Conservation (phyloP, 2,113 vertebrate genomes). For the Dromiciops gliroides region DNA sequence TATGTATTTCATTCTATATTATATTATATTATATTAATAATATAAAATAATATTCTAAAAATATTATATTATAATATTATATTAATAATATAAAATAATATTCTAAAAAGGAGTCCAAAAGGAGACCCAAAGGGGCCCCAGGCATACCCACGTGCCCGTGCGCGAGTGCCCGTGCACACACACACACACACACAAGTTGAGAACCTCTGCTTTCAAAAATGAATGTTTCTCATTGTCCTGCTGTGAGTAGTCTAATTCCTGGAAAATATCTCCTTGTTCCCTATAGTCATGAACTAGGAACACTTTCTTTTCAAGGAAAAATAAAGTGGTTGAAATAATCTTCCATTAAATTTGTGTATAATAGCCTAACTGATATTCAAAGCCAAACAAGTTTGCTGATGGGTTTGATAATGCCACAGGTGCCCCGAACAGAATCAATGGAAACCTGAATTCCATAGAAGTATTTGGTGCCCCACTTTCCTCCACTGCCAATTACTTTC, state of each 20-base stretch:
- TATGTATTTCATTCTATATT: neutral
- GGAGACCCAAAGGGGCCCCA: neutral
- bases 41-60: neutral
- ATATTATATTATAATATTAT: too few species aligned
- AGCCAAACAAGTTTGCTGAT: constrained; percentile 22
- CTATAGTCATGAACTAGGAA: neutral
- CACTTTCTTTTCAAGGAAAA: constrained; percentile 36
- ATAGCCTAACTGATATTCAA: constrained; percentile 27
- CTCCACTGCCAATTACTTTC: constrained; percentile 71
- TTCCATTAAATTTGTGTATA: neutral
- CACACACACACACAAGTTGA: neutral
- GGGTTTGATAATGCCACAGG: constrained; percentile 64
- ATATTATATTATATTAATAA: too few species aligned
- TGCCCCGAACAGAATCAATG: constrained; percentile 56
- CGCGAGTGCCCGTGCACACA: too few species aligned
- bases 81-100: neutral
- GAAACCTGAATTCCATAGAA: constrained; percentile 63
- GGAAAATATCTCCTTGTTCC: neutral
- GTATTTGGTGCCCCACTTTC: constrained; percentile 73
- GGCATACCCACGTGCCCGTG: too few species aligned
- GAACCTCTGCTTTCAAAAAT: neutral
- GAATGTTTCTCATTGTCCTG: neutral
- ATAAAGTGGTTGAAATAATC: constrained; percentile 8
- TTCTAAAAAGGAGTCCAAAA: neutral
- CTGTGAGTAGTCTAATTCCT: neutral